These are phyloP conservation scores for Trimorus sp. DNA, from an alignment of 2,888 invertebrate genomes.

Conservation along the genomic window DNA sequence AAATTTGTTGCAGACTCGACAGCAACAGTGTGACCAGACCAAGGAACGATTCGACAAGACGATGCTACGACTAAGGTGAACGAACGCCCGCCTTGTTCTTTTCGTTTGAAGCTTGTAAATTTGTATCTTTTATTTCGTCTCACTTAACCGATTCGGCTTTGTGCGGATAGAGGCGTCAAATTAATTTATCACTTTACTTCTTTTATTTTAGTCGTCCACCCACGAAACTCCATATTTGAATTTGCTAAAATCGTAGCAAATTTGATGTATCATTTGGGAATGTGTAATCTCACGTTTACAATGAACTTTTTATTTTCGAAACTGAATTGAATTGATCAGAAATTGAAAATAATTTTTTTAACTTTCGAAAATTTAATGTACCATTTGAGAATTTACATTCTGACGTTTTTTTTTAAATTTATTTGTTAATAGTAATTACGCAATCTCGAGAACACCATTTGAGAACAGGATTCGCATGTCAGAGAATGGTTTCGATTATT, in stretches of 20 bases:
- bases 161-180: not conserved
- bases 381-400: conserved; percentile 1
- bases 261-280: no score
- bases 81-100: conserved; percentile 45
- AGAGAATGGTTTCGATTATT: conserved; percentile 44
- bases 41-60: conserved; percentile 59
- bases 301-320: no score
- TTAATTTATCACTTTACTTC: no score
- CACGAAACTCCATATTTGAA: no score
- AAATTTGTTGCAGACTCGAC: conserved; percentile 48
- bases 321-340: no score
- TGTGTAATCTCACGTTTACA: no score
- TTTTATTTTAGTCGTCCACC: no score
- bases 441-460: conserved; percentile 8
- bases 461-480: conserved; percentile 39
- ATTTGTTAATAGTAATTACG: not conserved
- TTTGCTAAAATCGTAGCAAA: no score
- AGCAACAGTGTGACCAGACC: conserved; percentile 43
- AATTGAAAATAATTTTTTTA: no score
- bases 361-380: no score
- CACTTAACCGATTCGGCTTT: conserved; percentile 11
- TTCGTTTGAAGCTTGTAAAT: conserved; percentile 21
- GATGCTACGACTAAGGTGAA: conserved; percentile 53
- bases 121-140: conserved; percentile 32
- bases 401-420: not conserved